Conservation (phyloP, 2,797 vertebrate genomes). For the Phrynocephalus forsythii region DNA sequence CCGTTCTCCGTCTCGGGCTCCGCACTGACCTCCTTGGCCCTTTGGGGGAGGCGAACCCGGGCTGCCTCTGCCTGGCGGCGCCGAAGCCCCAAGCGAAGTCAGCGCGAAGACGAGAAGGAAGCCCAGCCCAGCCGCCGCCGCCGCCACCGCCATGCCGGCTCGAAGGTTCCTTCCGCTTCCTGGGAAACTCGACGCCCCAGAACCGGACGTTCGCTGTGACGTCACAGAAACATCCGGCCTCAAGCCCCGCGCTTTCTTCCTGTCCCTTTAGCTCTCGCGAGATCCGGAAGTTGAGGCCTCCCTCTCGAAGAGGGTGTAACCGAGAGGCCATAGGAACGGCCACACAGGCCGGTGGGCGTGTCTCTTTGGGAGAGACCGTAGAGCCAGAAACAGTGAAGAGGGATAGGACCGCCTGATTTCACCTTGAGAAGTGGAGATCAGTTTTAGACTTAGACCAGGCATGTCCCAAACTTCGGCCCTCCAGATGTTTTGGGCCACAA, state of each 20-base stretch:
- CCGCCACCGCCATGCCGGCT: not conserved
- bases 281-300: not conserved
- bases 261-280: not conserved
- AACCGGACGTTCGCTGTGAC: not conserved
- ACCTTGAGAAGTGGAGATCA: no score
- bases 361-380: not conserved
- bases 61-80: accelerated
- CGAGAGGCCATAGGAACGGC: not conserved
- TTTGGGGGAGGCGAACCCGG: accelerated
- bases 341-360: no score
- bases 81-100: not conserved
- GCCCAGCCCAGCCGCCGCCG: not conserved
- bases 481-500: no score
- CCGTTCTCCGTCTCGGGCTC: accelerated
- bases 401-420: no score
- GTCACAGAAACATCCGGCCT: no score
- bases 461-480: no score
- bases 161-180: constrained; percentile 26
- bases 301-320: no score
- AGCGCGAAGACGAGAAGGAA: not conserved
- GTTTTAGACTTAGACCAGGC: no score
- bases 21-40: not conserved
- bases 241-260: no score
- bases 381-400: not conserved
- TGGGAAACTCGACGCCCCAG: not conserved